phyloP scores from a whole-genome alignment of 1,140 invertebrate species.

The Paralvinella palmiformis region DNA sequence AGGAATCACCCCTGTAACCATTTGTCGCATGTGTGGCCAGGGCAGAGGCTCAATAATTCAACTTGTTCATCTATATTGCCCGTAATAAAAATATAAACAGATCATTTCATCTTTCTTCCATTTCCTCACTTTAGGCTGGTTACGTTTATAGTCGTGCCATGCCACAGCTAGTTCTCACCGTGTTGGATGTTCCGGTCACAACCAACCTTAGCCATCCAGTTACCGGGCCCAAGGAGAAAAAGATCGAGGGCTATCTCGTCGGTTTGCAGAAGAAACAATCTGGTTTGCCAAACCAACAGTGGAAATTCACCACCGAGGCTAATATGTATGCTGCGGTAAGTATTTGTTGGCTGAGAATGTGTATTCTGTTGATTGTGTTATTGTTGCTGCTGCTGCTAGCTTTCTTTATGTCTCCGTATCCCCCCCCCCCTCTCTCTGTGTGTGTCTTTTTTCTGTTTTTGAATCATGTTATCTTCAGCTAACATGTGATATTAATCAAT shows the following conservation, averaged over 20 bases:
- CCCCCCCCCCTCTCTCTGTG: background rate
- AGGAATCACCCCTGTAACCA: too few relatives aligned
- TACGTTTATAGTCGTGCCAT: constrained; percentile 38
- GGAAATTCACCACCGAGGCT: constrained; percentile 41
- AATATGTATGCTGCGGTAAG: too few relatives aligned
- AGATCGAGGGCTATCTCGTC: constrained; percentile 35
- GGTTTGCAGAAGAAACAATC: constrained; percentile 33
- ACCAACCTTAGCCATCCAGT: constrained; percentile 16
- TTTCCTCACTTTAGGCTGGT: constrained; percentile 29
- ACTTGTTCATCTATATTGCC: too few relatives aligned
- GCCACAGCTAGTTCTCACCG: constrained; percentile 39
- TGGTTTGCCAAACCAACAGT: constrained; percentile 36
- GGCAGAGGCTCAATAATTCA: too few relatives aligned
- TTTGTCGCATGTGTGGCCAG: too few relatives aligned
- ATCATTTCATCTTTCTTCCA: constrained; percentile 5
- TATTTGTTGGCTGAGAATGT: too few relatives aligned
- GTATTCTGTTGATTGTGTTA: too few relatives aligned
- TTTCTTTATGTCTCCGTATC: background rate
- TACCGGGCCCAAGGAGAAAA: constrained; percentile 2
- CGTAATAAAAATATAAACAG: too few relatives aligned
- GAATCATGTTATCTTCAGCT: too few relatives aligned
- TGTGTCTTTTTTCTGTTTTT: too few relatives aligned
- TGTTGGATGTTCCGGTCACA: constrained; percentile 29
- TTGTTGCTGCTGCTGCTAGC: too few relatives aligned
- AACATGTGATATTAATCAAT: background rate